These are phyloP conservation scores for Apis cerana DNA, from an alignment of 1,140 invertebrate genomes.

Conservation along the genomic window DNA sequence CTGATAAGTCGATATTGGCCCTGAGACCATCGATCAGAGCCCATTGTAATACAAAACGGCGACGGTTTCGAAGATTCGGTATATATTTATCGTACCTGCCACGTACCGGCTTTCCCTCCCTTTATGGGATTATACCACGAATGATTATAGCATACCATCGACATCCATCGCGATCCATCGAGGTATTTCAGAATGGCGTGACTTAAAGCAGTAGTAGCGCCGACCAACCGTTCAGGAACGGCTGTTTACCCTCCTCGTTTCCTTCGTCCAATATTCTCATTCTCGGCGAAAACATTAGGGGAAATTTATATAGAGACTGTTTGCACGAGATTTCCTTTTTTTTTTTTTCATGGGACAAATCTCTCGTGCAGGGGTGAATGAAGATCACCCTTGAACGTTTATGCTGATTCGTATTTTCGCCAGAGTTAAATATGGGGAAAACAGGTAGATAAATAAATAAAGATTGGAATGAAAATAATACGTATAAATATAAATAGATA, in stretches of 20 bases:
- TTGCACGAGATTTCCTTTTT: neutral
- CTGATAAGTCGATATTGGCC: slow-evolving; percentile 47
- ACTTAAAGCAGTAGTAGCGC: slow-evolving; percentile 19
- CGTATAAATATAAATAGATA: too few relatives aligned
- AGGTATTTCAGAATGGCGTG: slow-evolving; percentile 39
- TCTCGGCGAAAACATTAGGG: neutral
- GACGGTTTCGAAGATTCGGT: slow-evolving; percentile 68
- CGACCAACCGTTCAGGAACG: neutral
- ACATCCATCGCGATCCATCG: slow-evolving; percentile 45
- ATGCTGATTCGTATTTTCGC: too few relatives aligned
- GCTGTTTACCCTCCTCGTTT: slow-evolving; percentile 15
- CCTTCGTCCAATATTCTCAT: neutral
- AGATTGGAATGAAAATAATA: too few relatives aligned
- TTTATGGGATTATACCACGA: slow-evolving; percentile 73
- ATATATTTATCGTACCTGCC: slow-evolving; percentile 73
- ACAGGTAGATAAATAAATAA: too few relatives aligned
- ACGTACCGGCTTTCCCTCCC: slow-evolving; percentile 71
- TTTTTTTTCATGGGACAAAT: too few relatives aligned
- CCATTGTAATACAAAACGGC: slow-evolving; percentile 67
- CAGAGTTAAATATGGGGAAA: too few relatives aligned
- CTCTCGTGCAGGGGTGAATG: too few relatives aligned
- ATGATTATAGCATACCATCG: slow-evolving; percentile 54
- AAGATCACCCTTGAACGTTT: too few relatives aligned
- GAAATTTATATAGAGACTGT: neutral
- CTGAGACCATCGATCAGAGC: slow-evolving; percentile 58